phyloP scores from a whole-genome alignment of 2,113 vertebrate genomes.

The Halichoerus grypus region DNA sequence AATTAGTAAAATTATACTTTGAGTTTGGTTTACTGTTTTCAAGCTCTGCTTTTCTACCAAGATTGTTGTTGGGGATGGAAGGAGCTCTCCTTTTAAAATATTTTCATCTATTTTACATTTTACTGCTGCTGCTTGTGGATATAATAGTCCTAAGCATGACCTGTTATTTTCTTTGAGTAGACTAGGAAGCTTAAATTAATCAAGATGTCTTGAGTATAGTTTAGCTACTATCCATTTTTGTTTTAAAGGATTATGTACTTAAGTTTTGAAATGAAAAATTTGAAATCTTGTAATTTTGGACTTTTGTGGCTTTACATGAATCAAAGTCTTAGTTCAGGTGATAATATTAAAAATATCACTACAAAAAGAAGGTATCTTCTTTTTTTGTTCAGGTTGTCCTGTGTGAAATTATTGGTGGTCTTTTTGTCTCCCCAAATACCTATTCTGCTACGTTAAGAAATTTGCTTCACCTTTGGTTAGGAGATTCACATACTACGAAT shows the following conservation, averaged over 20 bases:
- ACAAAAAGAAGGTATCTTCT: neutral
- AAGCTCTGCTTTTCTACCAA: slow-evolving; percentile 20
- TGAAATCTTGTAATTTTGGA: neutral
- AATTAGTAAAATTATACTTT: slow-evolving; percentile 72
- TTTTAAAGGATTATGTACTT: neutral
- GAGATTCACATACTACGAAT: neutral
- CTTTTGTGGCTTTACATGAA: slow-evolving; percentile 31
- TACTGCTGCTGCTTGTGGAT: slow-evolving; percentile 42
- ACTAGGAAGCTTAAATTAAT: slow-evolving; percentile 27
- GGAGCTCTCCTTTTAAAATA: slow-evolving; percentile 39
- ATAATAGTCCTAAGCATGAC: neutral
- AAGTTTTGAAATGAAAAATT: slow-evolving; percentile 40
- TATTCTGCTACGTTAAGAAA: neutral
- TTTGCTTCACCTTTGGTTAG: neutral
- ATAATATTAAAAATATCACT: neutral
- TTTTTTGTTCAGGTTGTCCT: neutral
- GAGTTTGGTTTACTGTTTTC: slow-evolving; percentile 68
- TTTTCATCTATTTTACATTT: slow-evolving; percentile 54
- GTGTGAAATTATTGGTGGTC: neutral
- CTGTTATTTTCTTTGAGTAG: slow-evolving; percentile 46
- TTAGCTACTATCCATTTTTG: slow-evolving; percentile 41
- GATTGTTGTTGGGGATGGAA: slow-evolving; percentile 7
- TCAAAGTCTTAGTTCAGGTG: neutral
- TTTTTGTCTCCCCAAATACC: neutral
- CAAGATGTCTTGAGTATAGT: neutral